phyloP scores from a whole-genome alignment of 2,113 vertebrate genomes.

The Polypterus bichir region DNA sequence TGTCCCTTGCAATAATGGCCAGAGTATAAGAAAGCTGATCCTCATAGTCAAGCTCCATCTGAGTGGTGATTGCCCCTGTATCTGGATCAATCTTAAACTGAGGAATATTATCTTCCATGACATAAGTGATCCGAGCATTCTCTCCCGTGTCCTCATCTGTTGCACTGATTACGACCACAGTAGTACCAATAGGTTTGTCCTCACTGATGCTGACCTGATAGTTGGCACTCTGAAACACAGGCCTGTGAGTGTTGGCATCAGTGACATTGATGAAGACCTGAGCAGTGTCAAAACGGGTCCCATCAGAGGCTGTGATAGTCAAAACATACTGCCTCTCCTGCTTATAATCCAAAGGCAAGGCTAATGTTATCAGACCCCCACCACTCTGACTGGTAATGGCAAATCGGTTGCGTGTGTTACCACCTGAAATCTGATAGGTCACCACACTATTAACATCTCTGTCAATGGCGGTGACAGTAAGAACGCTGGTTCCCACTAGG shows the following conservation, averaged over 20 bases:
- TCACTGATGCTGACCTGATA: constrained; percentile 74
- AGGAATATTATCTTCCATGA: constrained; percentile 80
- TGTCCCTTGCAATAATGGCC: constrained; percentile 81
- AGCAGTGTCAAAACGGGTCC: constrained; percentile 71
- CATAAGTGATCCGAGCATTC: constrained; percentile 83
- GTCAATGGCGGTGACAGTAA: constrained; percentile 76
- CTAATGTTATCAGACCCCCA: constrained; percentile 79
- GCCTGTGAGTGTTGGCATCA: constrained; percentile 88
- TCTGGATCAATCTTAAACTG: constrained; percentile 84
- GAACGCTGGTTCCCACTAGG: constrained; percentile 76
- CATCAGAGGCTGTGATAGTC: constrained; percentile 81
- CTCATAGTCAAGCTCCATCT: constrained; percentile 84
- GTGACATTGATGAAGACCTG: constrained; percentile 92
- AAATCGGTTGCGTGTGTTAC: constrained; percentile 92
- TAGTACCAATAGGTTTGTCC: constrained; percentile 73
- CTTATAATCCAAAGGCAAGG: constrained; percentile 89
- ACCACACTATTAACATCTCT: constrained; percentile 85
- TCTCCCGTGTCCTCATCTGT: constrained; percentile 89
- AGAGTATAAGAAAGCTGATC: constrained; percentile 83
- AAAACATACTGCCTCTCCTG: constrained; percentile 89
- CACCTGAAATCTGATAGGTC: constrained; percentile 90
- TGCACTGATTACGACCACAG: constrained; percentile 72
- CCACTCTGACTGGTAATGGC: constrained; percentile 91
- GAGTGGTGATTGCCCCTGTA: constrained; percentile 75
- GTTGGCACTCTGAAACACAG: constrained; percentile 84